Evolutionary conservation across 2,888 invertebrate species (phyloP).

Genomic region (Diaprepes abbreviatus): DNA sequence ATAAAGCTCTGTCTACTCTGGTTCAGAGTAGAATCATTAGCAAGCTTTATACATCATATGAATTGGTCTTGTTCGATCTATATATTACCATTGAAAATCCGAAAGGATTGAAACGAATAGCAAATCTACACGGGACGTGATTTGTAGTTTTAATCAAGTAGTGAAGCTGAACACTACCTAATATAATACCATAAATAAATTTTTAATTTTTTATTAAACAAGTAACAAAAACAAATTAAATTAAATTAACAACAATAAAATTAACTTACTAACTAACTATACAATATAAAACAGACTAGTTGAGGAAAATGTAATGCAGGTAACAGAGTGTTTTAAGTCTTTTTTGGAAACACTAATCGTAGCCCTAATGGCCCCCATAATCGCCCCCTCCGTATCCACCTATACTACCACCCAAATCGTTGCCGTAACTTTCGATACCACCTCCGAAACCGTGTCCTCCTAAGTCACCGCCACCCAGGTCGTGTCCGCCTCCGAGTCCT

Average conservation of each 20-base stretch:
- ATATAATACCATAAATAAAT: too few species aligned
- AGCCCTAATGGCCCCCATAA: slow-evolving; percentile 57
- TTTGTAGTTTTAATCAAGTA: too few species aligned
- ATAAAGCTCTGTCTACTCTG: too few species aligned
- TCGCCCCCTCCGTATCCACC: slow-evolving; percentile 54
- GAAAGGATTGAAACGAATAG: too few species aligned
- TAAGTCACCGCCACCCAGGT: slow-evolving; percentile 61
- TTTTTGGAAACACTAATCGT: slow-evolving; percentile 52
- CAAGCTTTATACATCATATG: too few species aligned
- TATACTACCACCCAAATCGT: slow-evolving; percentile 53
- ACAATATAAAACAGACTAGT: slow-evolving; percentile 53
- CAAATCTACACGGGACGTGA: too few species aligned
- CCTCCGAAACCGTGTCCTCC: slow-evolving; percentile 51
- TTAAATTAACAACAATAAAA: slow-evolving; percentile 44
- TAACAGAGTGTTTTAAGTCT: slow-evolving; percentile 40
- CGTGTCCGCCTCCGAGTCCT: slow-evolving; percentile 66
- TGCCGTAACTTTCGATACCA: slow-evolving; percentile 48
- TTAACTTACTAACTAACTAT: slow-evolving; percentile 47
- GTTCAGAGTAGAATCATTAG: too few species aligned
- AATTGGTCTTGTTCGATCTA: too few species aligned
- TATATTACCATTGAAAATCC: too few species aligned
- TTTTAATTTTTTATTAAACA: slow-evolving; percentile 49
- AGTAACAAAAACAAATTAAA: slow-evolving; percentile 32
- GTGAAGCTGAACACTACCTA: too few species aligned
- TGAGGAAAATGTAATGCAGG: slow-evolving; percentile 50